Percentiles rank a stretch among this genome's conserved stretches.
Conservation (phyloP, 64 coral and sea anemone species). For the Pocillopora damicornis region DNA sequence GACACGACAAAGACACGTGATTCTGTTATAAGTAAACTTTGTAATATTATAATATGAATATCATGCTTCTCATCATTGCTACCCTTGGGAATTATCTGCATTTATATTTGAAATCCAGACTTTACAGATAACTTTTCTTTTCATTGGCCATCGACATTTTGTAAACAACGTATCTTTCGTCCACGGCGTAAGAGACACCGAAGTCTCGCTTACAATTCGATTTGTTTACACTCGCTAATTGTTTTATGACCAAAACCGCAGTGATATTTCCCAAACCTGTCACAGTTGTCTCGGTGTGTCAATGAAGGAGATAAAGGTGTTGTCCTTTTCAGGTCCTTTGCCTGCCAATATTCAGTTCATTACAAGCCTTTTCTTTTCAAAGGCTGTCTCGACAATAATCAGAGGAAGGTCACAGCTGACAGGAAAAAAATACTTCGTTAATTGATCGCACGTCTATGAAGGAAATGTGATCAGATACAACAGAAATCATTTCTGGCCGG, state of each 20-base stretch:
- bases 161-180: background rate
- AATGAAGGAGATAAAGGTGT: background rate
- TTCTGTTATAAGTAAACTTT: background rate
- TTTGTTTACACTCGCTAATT: slow-evolving; percentile 32
- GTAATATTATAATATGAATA: background rate
- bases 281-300: background rate
- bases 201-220: background rate
- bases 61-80: background rate
- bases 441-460: background rate
- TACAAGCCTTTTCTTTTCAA: background rate
- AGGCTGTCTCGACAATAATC: background rate
- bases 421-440: background rate
- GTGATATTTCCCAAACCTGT: slow-evolving; percentile 24
- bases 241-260: slow-evolving; percentile 30
- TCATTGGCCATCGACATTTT: background rate
- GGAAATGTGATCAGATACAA: too few relatives aligned
- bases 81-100: slow-evolving; percentile 3
- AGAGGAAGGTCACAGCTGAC: background rate
- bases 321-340: background rate
- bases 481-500: too few relatives aligned
- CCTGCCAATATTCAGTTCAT: background rate
- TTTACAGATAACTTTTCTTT: background rate
- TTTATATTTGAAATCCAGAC: background rate
- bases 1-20: slow-evolving; percentile 27
- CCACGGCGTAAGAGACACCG: background rate